These are phyloP conservation scores for Passer domesticus DNA, from an alignment of 2,113 vertebrate genomes.

Conservation along the genomic window DNA sequence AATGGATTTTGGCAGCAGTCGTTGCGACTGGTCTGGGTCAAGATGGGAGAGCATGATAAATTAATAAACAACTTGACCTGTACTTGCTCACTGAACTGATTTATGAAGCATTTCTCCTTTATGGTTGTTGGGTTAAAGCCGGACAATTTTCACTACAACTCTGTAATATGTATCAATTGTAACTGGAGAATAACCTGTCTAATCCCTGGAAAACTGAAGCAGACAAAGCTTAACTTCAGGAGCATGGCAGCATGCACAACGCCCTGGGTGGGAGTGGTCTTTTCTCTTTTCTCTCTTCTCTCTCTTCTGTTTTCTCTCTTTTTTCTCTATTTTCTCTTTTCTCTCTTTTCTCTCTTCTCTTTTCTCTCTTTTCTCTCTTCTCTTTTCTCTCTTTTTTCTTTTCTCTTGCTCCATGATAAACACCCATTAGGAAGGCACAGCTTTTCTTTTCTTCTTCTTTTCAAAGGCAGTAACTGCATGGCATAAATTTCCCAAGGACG, in stretches of 20 bases:
- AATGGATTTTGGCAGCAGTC: background rate
- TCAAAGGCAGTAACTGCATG: background rate
- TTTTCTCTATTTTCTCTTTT: background rate
- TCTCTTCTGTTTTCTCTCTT: background rate
- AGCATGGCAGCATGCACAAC: background rate
- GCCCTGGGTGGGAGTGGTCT: background rate
- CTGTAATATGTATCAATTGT: background rate
- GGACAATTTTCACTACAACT: background rate
- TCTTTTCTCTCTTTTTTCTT: background rate
- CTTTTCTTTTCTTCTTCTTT: slow-evolving; percentile 27
- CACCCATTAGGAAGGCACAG: background rate
- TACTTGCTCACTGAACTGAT: slow-evolving; percentile 32
- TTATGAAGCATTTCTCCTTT: slow-evolving; percentile 49
- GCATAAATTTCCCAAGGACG: background rate
- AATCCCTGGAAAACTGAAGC: background rate
- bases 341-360: background rate
- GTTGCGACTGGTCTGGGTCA: fast-evolving
- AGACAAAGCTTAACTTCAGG: background rate
- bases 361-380: background rate
- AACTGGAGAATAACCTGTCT: background rate
- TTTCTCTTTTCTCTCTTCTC: too few species aligned
- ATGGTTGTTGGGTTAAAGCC: background rate
- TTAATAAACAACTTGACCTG: slow-evolving; percentile 53
- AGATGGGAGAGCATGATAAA: background rate
- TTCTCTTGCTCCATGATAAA: background rate